phyloP scores from a whole-genome alignment of 1,140 invertebrate species.

The Caerostris extrusa region DNA sequence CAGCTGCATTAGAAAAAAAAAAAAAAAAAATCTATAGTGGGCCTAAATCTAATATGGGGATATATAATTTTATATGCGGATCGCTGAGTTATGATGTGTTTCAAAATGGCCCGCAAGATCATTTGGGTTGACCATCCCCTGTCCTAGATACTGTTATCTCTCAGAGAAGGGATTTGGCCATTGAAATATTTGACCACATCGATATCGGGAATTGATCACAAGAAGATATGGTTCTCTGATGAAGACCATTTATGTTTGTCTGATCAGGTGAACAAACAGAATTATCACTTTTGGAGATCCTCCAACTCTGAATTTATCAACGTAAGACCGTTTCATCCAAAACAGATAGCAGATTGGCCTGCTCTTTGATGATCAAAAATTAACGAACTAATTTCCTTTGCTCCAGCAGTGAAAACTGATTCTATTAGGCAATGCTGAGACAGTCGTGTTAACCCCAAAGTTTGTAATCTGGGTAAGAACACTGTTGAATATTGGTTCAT shows the following conservation, averaged over 20 bases:
- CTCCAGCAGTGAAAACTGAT: neutral
- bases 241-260: neutral
- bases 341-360: too few species aligned
- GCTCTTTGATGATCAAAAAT: too few species aligned
- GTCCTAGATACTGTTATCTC: neutral
- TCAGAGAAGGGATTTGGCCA: neutral
- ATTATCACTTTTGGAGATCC: neutral
- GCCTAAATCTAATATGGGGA: too few species aligned
- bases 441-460: neutral
- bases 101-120: too few species aligned
- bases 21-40: too few species aligned
- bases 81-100: too few species aligned
- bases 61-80: too few species aligned
- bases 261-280: neutral
- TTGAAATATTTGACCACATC: neutral
- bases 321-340: too few species aligned
- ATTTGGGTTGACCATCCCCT: too few species aligned
- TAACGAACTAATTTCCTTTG: neutral
- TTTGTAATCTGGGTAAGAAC: neutral
- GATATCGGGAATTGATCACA: neutral
- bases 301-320: neutral
- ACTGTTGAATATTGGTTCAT: neutral
- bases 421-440: neutral
- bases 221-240: neutral
- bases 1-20: too few species aligned